A percentile compares a stretch with the other conserved stretches of the same genome.
These are phyloP conservation scores for Palloptera scutellata DNA, from an alignment of 2,888 invertebrate species.

Conservation along the genomic window DNA sequence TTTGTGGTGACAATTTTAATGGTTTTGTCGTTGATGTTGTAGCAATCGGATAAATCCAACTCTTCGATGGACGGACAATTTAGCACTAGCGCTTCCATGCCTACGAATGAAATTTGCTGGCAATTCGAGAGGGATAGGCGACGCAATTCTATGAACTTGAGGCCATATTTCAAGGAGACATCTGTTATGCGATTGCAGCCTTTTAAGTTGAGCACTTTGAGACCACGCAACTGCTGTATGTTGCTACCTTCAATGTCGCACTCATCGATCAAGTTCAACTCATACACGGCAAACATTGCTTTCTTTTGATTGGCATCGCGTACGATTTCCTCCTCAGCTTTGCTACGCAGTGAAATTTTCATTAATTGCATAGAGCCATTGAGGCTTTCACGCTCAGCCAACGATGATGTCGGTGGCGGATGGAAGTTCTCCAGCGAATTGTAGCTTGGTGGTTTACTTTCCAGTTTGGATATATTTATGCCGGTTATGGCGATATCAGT, in stretches of 20 bases:
- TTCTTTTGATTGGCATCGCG: conserved; percentile 72
- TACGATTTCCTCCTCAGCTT: conserved; percentile 75
- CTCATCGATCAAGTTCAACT: conserved; percentile 61
- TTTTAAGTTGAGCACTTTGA: conserved; percentile 71
- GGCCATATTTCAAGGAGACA: conserved; percentile 74
- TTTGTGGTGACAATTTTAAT: conserved; percentile 65
- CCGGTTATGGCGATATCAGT: conserved; percentile 78
- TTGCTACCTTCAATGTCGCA: conserved; percentile 63
- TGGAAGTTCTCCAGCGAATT: conserved; percentile 49
- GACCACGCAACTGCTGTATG: conserved; percentile 67
- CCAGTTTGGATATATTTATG: conserved; percentile 60
- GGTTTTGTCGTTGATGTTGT: conserved; percentile 73
- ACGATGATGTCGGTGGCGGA: conserved; percentile 28
- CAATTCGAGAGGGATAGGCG: conserved; percentile 73
- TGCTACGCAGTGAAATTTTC: conserved; percentile 71
- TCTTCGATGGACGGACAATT: conserved; percentile 77
- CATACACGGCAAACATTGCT: conserved; percentile 71
- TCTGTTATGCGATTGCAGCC: conserved; percentile 78
- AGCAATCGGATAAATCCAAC: conserved; percentile 73
- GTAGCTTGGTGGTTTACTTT: conserved; percentile 33
- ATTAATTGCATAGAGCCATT: conserved; percentile 46
- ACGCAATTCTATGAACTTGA: conserved; percentile 72
- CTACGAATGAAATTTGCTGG: conserved; percentile 73
- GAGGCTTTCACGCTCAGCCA: conserved; percentile 39
- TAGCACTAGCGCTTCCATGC: conserved; percentile 70